Evolutionary conservation across 2,113 vertebrate genomes (phyloP).

Genomic region (Halichoerus grypus): DNA sequence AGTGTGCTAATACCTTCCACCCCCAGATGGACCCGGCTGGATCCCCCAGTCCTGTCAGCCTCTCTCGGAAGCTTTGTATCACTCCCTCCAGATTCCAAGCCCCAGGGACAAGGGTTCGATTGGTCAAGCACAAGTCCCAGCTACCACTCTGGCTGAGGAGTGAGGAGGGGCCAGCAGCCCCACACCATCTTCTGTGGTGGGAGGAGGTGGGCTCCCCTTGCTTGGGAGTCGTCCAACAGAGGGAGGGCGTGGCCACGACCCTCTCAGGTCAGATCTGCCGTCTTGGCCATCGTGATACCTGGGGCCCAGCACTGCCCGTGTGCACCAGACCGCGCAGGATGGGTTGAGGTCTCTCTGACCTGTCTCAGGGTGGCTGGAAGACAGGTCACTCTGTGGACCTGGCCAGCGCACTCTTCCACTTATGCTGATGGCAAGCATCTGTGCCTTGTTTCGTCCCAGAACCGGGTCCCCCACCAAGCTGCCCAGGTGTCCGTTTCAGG

Average conservation of each 20-base stretch:
- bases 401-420: not conserved
- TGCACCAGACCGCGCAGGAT: accelerated
- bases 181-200: not conserved
- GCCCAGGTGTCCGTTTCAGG: not conserved
- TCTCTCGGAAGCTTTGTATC: not conserved
- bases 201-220: not conserved
- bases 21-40: not conserved
- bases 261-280: not conserved
- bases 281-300: accelerated
- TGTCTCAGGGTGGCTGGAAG: not conserved
- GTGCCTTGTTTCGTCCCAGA: not conserved
- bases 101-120: not conserved
- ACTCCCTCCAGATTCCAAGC: not conserved
- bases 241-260: not conserved
- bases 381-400: not conserved
- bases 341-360: not conserved
- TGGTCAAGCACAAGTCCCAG: not conserved
- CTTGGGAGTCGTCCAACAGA: not conserved
- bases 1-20: not conserved
- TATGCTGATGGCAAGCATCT: not conserved
- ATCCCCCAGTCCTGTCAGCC: not conserved
- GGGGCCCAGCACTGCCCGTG: not conserved
- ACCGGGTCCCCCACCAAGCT: not conserved
- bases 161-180: accelerated
- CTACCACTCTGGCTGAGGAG: not conserved